Evolutionary conservation across 2,888 invertebrate species (phyloP).

Genomic region (Tiphia femorata): DNA sequence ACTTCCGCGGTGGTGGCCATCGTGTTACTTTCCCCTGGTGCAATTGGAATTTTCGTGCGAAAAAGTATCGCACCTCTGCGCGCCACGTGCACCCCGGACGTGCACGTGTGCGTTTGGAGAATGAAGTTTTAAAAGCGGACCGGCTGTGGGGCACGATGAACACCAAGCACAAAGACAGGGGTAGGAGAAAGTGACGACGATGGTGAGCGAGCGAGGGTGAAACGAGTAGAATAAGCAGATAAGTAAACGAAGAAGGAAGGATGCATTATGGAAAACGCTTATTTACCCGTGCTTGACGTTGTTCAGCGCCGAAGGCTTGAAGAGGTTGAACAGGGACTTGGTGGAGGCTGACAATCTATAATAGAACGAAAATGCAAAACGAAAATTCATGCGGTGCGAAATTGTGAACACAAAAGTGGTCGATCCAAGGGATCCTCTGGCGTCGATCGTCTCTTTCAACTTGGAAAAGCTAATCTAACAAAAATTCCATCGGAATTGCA

Average conservation of each 20-base stretch:
- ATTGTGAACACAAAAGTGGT: constrained; percentile 19
- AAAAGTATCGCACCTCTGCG: too few relatives aligned
- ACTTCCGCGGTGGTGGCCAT: too few relatives aligned
- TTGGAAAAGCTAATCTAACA: too few relatives aligned
- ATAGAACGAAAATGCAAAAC: constrained; percentile 61
- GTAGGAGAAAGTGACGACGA: not conserved
- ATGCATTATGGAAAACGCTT: constrained; percentile 36
- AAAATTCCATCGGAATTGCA: too few relatives aligned
- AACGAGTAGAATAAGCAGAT: not conserved
- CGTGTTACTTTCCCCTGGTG: too few relatives aligned
- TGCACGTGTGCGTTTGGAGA: too few relatives aligned
- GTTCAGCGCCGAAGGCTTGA: constrained; percentile 66
- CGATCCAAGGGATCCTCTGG: not conserved
- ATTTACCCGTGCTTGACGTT: constrained; percentile 70
- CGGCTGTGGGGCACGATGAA: too few relatives aligned
- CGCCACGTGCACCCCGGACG: too few relatives aligned
- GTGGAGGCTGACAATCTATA: constrained; percentile 68
- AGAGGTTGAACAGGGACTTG: constrained; percentile 70
- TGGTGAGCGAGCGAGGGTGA: not conserved
- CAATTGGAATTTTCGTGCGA: too few relatives aligned
- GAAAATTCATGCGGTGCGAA: constrained; percentile 63
- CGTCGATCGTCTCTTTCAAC: not conserved
- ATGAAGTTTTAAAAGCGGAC: too few relatives aligned
- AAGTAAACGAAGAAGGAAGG: too few relatives aligned
- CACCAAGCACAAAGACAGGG: too few relatives aligned